These are phyloP conservation scores for Spondyliosoma cantharus DNA, from an alignment of 2,797 vertebrate genomes.

Conservation along the genomic window DNA sequence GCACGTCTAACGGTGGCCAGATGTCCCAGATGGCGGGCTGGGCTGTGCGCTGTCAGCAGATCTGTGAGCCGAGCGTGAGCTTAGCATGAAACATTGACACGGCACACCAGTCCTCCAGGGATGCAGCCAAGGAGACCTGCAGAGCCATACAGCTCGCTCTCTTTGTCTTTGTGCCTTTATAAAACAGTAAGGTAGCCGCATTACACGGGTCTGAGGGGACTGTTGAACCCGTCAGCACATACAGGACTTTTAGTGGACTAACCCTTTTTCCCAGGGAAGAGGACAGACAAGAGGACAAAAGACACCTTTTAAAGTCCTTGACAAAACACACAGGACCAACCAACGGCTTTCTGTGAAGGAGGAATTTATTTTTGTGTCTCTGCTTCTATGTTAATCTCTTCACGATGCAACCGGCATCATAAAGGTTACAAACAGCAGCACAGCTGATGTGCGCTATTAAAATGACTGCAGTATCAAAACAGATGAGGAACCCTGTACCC, in stretches of 20 bases:
- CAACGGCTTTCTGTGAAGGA: conserved; percentile 46
- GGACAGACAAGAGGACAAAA: neutral
- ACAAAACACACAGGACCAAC: conserved; percentile 42
- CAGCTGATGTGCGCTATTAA: conserved; percentile 48
- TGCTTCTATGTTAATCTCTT: conserved; percentile 60
- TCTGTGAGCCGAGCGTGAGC: conserved; percentile 53
- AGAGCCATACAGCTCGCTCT: conserved; percentile 27
- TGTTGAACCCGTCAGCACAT: neutral
- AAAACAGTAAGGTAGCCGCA: neutral
- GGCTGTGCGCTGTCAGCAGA: conserved; percentile 70
- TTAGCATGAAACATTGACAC: conserved; percentile 62
- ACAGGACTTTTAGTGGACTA: neutral
- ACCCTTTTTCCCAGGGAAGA: too few species aligned
- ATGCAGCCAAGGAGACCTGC: conserved; percentile 56
- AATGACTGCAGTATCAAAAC: conserved; percentile 56
- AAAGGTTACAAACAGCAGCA: conserved; percentile 60
- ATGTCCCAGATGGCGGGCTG: conserved; percentile 63
- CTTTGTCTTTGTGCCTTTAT: conserved; percentile 23
- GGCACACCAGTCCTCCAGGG: conserved; percentile 57
- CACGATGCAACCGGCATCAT: conserved; percentile 39
- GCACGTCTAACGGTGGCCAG: conserved; percentile 56
- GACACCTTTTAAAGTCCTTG: neutral
- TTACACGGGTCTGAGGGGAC: conserved; percentile 18
- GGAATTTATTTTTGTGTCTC: conserved; percentile 72
- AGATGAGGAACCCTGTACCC: conserved; percentile 23